A percentile compares a stretch with the other conserved stretches of the same genome.
phyloP scores from a whole-genome alignment of 1,140 invertebrate genomes.

The Leptopilina boulardi region DNA sequence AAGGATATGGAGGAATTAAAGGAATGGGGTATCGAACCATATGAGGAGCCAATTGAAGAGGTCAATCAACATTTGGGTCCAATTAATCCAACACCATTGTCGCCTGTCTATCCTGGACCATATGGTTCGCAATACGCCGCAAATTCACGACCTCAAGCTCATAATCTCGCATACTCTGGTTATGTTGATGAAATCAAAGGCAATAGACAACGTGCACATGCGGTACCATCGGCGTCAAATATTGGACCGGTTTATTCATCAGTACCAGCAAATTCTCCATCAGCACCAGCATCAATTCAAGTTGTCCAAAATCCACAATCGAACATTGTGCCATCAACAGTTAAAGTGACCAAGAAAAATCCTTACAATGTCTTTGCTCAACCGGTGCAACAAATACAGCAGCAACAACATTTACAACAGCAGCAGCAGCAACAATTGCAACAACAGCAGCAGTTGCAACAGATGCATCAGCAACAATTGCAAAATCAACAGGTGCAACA shows the following conservation, averaged over 20 bases:
- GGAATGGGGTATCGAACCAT: conserved; percentile 73
- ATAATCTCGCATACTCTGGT: conserved; percentile 68
- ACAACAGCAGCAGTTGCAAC: neutral
- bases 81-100: conserved; percentile 31
- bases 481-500: neutral
- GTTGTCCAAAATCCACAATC: neutral
- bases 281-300: neutral
- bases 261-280: neutral
- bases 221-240: neutral
- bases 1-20: conserved; percentile 73
- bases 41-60: conserved; percentile 65
- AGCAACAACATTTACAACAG: neutral
- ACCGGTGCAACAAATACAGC: neutral
- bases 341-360: conserved; percentile 39
- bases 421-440: neutral
- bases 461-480: neutral
- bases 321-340: neutral
- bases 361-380: conserved; percentile 41
- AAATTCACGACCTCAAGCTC: conserved; percentile 53
- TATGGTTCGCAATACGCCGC: conserved; percentile 56
- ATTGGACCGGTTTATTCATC: neutral
- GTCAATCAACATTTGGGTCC: conserved; percentile 46
- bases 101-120: conserved; percentile 50
- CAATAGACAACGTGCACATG: conserved; percentile 33
- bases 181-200: conserved; percentile 59